Evolutionary conservation across 2,888 invertebrate species (phyloP).

Genomic region (Eilema griseolum): DNA sequence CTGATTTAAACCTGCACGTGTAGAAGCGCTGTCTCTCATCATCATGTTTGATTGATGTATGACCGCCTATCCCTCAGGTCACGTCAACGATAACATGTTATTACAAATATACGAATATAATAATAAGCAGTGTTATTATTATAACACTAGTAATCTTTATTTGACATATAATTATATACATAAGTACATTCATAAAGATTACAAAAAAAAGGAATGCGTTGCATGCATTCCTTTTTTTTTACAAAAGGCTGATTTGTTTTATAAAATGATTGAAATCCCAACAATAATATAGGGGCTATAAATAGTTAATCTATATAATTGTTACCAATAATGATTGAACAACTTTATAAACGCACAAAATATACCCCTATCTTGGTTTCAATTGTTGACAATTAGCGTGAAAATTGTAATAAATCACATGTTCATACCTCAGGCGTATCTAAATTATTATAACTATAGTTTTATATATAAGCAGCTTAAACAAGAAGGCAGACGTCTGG

Average conservation of each 20-base stretch:
- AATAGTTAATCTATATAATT: slow-evolving; percentile 10
- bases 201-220: slow-evolving; percentile 18
- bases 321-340: slow-evolving; percentile 33
- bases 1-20: slow-evolving; percentile 29
- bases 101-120: slow-evolving; percentile 56
- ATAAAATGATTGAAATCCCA: slow-evolving; percentile 13
- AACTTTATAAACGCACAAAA: slow-evolving; percentile 43
- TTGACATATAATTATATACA: slow-evolving; percentile 12
- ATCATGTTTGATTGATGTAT: slow-evolving; percentile 68
- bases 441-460: background rate
- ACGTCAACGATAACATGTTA: slow-evolving; percentile 61
- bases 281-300: slow-evolving; percentile 15
- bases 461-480: slow-evolving; percentile 27
- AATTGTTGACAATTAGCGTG: slow-evolving; percentile 36
- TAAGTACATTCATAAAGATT: slow-evolving; percentile 15
- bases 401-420: slow-evolving; percentile 36
- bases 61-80: slow-evolving; percentile 60
- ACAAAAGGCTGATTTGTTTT: background rate
- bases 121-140: slow-evolving; percentile 37
- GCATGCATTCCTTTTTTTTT: too few species aligned
- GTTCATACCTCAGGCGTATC: slow-evolving; percentile 15
- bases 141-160: slow-evolving; percentile 34
- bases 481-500: slow-evolving; percentile 30
- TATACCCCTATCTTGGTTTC: slow-evolving; percentile 44
- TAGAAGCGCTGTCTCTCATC: slow-evolving; percentile 41